Conservation (phyloP, 2,797 vertebrate species). For the Falco berigora region DNA sequence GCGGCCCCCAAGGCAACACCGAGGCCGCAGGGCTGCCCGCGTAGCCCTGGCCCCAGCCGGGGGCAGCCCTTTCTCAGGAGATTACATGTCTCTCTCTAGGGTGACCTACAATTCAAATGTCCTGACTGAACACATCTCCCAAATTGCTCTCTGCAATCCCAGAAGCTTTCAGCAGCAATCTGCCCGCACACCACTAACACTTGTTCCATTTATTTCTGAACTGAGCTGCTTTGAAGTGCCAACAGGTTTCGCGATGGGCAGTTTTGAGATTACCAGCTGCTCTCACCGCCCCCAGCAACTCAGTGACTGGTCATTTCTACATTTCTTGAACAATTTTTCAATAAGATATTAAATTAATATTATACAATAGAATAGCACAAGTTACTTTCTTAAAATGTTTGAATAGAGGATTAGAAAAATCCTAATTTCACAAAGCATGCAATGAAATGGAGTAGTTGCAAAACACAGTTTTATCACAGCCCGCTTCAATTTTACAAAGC, state of each 20-base stretch:
- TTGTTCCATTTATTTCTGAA: fast-evolving
- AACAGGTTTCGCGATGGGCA: fast-evolving
- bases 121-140: no score
- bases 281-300: fast-evolving
- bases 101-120: fast-evolving
- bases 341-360: background rate
- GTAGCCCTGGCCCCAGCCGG: fast-evolving
- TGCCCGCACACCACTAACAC: fast-evolving
- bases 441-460: background rate
- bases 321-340: background rate
- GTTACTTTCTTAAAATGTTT: background rate
- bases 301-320: background rate
- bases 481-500: background rate
- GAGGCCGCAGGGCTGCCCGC: no score
- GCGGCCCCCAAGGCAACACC: no score
- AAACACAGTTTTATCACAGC: fast-evolving
- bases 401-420: background rate
- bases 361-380: background rate
- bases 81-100: fast-evolving
- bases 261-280: no score
- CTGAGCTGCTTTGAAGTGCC: fast-evolving
- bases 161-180: background rate
- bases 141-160: fast-evolving
- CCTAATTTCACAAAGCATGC: background rate
- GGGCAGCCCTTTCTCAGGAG: no score